Evolutionary conservation across 2,113 vertebrate species (phyloP).

Genomic region (Poecilia latipinna): DNA sequence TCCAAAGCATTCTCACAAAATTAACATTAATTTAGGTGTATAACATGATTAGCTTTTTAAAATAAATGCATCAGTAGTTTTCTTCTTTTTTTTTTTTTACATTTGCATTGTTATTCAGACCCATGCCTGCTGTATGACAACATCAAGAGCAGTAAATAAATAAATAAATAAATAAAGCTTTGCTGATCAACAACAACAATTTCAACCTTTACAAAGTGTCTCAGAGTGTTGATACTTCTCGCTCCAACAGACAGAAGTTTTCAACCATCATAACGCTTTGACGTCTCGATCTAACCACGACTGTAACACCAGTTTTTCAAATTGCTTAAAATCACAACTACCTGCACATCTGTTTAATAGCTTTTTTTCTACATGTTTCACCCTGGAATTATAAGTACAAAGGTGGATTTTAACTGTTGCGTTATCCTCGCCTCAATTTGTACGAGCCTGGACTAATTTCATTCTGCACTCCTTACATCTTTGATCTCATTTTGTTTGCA

Average conservation of each 20-base stretch:
- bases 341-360: too few species aligned
- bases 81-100: too few species aligned
- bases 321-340: too few species aligned
- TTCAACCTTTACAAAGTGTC: too few species aligned
- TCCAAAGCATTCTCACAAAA: too few species aligned
- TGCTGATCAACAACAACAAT: too few species aligned
- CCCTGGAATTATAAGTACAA: background rate
- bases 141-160: too few species aligned
- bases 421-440: background rate
- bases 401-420: background rate
- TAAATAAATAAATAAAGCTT: too few species aligned
- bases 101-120: background rate
- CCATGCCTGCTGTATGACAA: background rate
- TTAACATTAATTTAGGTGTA: too few species aligned
- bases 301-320: too few species aligned
- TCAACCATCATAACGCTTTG: background rate
- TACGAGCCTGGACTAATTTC: background rate
- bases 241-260: background rate
- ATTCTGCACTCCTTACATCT: background rate
- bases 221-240: conserved; percentile 16
- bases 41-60: background rate
- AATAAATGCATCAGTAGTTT: background rate
- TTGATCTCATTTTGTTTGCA: background rate
- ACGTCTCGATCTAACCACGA: too few species aligned
- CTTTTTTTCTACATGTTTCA: too few species aligned